Evolutionary conservation across 2,888 invertebrate genomes (phyloP), one percentile per base, ranked within the genome.

Genomic region (Brachypalpus laphriformis): DNA sequence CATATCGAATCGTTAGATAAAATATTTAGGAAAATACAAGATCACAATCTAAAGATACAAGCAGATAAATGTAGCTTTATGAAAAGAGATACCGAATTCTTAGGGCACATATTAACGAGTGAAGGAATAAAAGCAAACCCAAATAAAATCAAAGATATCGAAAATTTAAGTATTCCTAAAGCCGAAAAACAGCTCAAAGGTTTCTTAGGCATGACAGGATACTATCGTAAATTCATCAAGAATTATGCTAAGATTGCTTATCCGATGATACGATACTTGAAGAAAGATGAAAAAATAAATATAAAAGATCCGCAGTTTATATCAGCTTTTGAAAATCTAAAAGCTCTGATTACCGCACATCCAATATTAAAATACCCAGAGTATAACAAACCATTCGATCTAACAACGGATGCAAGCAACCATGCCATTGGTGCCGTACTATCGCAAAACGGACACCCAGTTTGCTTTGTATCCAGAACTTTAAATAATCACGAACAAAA

Each of bases 101-200:
- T 59, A 11, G 20, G 40, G 0, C 57, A 59, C 16, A 11, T 37
- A 1, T 20, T 59, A n/a, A 37, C 40, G n/a, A 34, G 2, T 11
- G 57, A 40, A 1, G 20, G 20, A 3, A 59, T 59, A 9, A 59
- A 40, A 16, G 37, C 37, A 9, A 59, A 18, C 11, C 57, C 37
- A 11, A 40, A n/a, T 5, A 37, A 37, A 59, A 59, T 37, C 3
- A 22, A 40, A 22, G 14, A 8, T 1, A 65, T 65, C 28, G 45
- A n/a, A 14, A 20, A 65, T 28, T 37, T 31, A 16, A 3, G 18
- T n/a, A 4, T 65, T 11, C 65, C 65, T 3, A 47, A 47, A 65
- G 49, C 65, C 34, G 65, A 65, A 49, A 65, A 14, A n/a, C 49
- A 65, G 14, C 37, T 65, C 4, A 65, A 49, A 49, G 22, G 34